A percentile compares a stretch with the other conserved stretches of the same genome.
Evolutionary conservation across 1,140 invertebrate species (phyloP).

Genomic region (Apolygus lucorum): DNA sequence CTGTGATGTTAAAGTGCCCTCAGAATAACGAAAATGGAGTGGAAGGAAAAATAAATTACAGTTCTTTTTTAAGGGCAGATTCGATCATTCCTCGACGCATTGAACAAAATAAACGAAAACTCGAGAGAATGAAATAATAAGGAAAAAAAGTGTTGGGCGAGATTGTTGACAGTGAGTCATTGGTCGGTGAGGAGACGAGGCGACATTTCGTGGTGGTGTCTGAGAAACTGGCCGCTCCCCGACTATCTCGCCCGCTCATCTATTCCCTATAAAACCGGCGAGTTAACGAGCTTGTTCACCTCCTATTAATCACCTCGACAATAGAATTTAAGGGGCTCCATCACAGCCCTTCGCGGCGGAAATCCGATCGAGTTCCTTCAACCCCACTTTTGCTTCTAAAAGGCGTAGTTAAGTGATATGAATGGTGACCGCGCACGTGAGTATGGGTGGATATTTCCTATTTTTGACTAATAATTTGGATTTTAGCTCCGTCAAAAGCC

Average conservation of each 20-base stretch:
- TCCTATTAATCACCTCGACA: not conserved
- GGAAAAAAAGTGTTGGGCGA: not conserved
- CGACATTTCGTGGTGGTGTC: not conserved
- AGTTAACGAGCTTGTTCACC: not conserved
- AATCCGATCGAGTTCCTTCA: not conserved
- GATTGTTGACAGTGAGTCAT: not conserved
- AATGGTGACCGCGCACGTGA: no score
- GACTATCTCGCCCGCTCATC: not conserved
- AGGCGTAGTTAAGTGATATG: no score
- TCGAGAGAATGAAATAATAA: not conserved
- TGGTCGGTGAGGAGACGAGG: not conserved
- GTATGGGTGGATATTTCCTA: no score
- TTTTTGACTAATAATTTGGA: no score
- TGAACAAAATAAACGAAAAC: not conserved
- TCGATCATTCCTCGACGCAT: no score
- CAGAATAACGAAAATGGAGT: no score
- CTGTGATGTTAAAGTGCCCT: no score
- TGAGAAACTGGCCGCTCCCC: not conserved
- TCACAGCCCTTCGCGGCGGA: not conserved
- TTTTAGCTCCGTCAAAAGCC: no score
- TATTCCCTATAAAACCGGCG: not conserved
- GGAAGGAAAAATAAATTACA: no score
- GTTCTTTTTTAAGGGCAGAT: no score
- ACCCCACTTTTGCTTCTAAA: not conserved
- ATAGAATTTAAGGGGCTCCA: not conserved